Conservation (phyloP, 2,113 vertebrate genomes). For the Mus spicilegus region DNA sequence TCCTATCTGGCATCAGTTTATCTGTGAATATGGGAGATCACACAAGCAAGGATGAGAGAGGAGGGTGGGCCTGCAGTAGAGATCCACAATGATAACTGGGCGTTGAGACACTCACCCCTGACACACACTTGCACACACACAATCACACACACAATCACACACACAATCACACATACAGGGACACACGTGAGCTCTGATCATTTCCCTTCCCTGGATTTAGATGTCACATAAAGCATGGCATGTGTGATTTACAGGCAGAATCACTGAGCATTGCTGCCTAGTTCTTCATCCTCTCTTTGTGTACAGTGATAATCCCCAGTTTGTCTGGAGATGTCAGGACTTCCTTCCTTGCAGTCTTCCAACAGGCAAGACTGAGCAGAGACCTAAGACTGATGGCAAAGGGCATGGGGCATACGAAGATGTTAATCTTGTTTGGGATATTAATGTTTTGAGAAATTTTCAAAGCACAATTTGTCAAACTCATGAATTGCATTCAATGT, state of each 20-base stretch:
- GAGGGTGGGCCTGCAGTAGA: background rate
- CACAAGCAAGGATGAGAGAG: background rate
- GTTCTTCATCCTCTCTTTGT: background rate
- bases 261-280: background rate
- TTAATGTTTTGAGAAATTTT: background rate
- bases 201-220: background rate
- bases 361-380: background rate
- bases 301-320: background rate
- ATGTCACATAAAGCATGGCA: background rate
- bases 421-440: background rate
- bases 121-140: no score
- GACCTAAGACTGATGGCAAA: background rate
- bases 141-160: no score
- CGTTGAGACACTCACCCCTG: background rate
- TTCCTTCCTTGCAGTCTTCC: background rate
- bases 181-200: background rate
- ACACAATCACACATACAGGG: no score
- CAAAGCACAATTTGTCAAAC: background rate
- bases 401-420: accelerated
- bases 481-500: background rate
- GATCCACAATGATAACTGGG: background rate
- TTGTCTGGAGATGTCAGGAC: background rate
- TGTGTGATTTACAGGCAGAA: background rate
- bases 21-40: background rate
- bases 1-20: background rate